phyloP scores from a whole-genome alignment of 2,113 vertebrate species.

The Strigops habroptila region DNA sequence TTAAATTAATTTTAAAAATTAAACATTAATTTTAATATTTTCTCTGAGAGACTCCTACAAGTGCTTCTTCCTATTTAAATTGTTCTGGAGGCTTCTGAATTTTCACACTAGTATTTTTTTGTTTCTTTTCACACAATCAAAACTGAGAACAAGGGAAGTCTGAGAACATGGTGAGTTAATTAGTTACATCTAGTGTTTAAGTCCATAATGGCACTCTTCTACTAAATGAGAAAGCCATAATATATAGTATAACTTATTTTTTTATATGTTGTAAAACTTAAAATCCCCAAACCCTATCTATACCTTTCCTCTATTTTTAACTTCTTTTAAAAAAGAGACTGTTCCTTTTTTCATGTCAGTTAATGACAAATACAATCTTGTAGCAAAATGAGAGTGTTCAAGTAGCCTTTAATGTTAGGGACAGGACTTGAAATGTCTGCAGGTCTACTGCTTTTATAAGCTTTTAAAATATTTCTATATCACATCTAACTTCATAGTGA shows the following conservation, averaged over 20 bases:
- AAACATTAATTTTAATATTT: not conserved
- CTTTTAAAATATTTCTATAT: not conserved
- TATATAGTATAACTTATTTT: conserved; percentile 22
- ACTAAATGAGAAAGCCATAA: conserved; percentile 24
- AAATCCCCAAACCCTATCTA: not conserved
- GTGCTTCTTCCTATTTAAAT: not conserved
- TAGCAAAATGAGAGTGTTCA: conserved; percentile 14
- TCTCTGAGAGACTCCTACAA: not conserved
- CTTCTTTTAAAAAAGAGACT: not conserved
- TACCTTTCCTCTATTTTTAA: not conserved
- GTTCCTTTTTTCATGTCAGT: not conserved
- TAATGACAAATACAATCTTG: conserved; percentile 10
- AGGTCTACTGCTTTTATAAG: conserved; percentile 10
- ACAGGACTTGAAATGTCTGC: not conserved
- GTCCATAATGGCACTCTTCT: not conserved
- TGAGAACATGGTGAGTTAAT: not conserved
- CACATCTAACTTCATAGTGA: not conserved
- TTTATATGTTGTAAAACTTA: conserved; percentile 1
- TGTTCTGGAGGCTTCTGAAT: not conserved
- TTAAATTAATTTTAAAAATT: not conserved
- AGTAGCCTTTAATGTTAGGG: conserved; percentile 5
- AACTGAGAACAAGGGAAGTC: not conserved
- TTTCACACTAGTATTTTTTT: not conserved
- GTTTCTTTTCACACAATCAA: not conserved
- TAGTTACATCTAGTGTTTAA: not conserved